Evolutionary conservation across 2,888 invertebrate genomes (phyloP), one percentile per base, ranked within the genome.

Genomic region (Dascillus cervinus): DNA sequence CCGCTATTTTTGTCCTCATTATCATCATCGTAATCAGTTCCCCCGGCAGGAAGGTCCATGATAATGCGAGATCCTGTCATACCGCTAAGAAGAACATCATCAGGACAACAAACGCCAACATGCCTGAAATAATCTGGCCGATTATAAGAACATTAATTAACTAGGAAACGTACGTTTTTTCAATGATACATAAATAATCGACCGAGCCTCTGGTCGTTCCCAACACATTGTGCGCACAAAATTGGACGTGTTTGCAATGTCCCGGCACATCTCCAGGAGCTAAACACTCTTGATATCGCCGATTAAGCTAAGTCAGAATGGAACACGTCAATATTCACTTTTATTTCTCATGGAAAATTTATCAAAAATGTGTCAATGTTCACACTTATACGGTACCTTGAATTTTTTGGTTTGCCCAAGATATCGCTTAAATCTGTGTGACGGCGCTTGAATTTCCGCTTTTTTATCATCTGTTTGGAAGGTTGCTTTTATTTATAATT

Each of bases 31-130:
- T 72, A 70, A 28, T 57, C 64, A 1, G 69, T 65, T 1, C 73
- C 73, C 2, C 73, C 72, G 1, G 73, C 75, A 14, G 76, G 59
- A 1, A 72, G 62, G 29, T 67, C 62, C 43, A 55, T 54, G 14
- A 67, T 26, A 17, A 64, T 41, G 49, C 58, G 39, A 48, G 67
- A 39, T 45, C 62, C 52, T 32, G 58, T 37, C 35, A 60, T 41
- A 17, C 55, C 55, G 30, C 56, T 50, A 32, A 59, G 41, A 11
- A 60, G 47, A 44, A 63, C 56, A 38, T 68, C 66, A 29, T 79
- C 77, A 1, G 79, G 78, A 49, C 86, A 85, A 52, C 86, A 87
- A 9, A 82, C 75, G n/a, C 86, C 86, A 31, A 85, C 71, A 20
- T 76, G 66, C 28, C 71, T 71, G 37, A 12, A 45, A 44, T 22